Conservation (phyloP, 92 coral and sea anemone species). For the Actinostola sp. region DNA sequence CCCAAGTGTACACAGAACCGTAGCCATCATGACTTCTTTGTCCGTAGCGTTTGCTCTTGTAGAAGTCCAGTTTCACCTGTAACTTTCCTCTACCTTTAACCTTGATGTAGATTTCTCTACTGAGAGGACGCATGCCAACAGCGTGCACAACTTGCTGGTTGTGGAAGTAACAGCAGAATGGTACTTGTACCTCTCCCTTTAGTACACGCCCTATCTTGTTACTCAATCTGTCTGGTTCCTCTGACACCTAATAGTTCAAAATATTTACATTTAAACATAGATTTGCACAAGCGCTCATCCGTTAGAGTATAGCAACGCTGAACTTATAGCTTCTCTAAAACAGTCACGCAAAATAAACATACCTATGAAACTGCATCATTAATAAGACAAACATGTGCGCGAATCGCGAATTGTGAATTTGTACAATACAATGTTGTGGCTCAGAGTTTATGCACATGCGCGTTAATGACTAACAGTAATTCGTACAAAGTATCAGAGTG, state of each 20-base stretch:
- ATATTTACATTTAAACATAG: background rate
- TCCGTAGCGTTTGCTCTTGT: constrained; percentile 48
- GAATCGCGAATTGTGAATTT: too few species aligned
- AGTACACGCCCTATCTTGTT: constrained; percentile 76
- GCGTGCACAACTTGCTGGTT: constrained; percentile 77
- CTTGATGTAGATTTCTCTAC: constrained; percentile 64
- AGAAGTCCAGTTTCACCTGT: constrained; percentile 67
- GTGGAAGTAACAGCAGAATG: constrained; percentile 84
- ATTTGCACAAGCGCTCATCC: background rate
- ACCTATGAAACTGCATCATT: too few species aligned
- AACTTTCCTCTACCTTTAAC: constrained; percentile 77
- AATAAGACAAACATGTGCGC: too few species aligned
- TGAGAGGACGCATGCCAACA: constrained; percentile 74
- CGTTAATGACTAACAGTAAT: too few species aligned
- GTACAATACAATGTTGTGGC: too few species aligned
- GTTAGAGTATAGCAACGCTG: too few species aligned
- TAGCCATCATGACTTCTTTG: background rate
- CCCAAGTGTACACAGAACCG: constrained; percentile 50
- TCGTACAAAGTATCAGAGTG: too few species aligned
- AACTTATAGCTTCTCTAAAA: too few species aligned
- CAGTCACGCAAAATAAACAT: too few species aligned
- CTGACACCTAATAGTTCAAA: constrained; percentile 53
- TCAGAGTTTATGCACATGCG: too few species aligned
- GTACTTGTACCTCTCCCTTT: constrained; percentile 70
- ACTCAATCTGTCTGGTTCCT: constrained; percentile 64